Evolutionary conservation across 2,888 invertebrate genomes (phyloP).

Genomic region (Acrobasis suavella): DNA sequence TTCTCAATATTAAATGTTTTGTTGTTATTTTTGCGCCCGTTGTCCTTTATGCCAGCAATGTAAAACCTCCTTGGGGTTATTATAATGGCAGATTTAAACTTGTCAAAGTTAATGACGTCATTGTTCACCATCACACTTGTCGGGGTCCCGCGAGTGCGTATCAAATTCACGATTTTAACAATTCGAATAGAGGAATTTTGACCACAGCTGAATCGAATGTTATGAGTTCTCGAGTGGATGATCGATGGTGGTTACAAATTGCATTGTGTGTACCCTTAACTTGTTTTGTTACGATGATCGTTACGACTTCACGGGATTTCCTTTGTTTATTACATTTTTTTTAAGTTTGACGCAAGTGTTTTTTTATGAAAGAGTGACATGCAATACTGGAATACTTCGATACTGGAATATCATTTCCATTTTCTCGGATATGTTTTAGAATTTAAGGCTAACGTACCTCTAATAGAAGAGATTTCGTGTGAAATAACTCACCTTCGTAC

Average conservation of each 20-base stretch:
- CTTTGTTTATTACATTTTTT: neutral
- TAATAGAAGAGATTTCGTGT: too few relatives aligned
- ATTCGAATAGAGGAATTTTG: slow-evolving; percentile 60
- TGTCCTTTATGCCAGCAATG: too few relatives aligned
- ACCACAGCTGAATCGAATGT: slow-evolving; percentile 43
- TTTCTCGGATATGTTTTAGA: too few relatives aligned
- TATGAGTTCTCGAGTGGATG: slow-evolving; percentile 19
- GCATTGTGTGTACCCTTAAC: neutral
- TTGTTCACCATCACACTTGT: slow-evolving; percentile 62
- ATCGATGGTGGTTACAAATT: slow-evolving; percentile 8
- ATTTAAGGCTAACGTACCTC: too few relatives aligned
- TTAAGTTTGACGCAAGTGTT: too few relatives aligned
- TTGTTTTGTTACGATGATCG: neutral
- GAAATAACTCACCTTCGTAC: too few relatives aligned
- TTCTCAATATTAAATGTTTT: too few relatives aligned
- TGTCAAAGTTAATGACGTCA: slow-evolving; percentile 57
- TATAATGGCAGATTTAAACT: slow-evolving; percentile 20
- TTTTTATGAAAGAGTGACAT: too few relatives aligned
- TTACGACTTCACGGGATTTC: neutral
- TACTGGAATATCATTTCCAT: too few relatives aligned
- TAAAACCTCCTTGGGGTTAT: neutral
- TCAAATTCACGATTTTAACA: slow-evolving; percentile 72
- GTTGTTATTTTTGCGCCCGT: too few relatives aligned
- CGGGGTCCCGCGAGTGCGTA: slow-evolving; percentile 68
- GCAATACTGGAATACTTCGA: too few relatives aligned